Percentiles rank a stretch among this genome's conserved stretches.
phyloP scores from a whole-genome alignment of 2,888 invertebrate species.

The Heliconius aoede region DNA sequence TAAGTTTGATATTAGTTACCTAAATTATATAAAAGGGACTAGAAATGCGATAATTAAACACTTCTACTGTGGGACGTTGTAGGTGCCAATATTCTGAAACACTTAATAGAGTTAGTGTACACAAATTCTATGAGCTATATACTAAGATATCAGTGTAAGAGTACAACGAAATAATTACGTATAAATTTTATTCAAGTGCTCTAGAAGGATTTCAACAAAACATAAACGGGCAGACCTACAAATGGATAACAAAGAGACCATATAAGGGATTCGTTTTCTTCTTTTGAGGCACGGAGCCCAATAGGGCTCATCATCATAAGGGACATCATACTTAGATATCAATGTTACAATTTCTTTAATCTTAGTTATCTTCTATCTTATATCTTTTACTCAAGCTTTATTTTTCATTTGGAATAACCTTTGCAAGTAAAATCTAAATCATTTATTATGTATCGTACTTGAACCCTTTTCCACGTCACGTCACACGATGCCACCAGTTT shows the following conservation, averaged over 20 bases:
- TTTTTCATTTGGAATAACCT: background rate
- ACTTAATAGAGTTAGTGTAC: no score
- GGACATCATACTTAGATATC: no score
- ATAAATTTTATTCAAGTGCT: no score
- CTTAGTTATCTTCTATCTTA: no score
- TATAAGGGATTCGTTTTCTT: no score
- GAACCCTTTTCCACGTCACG: constrained; percentile 21
- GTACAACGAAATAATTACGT: background rate
- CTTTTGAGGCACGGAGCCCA: background rate
- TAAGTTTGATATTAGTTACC: constrained; percentile 1
- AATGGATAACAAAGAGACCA: no score
- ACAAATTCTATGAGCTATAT: no score
- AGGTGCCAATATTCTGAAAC: background rate
- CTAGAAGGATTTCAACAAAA: no score
- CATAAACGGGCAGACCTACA: no score
- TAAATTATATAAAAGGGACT: background rate
- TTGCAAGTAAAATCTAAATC: constrained; percentile 2
- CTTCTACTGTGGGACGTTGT: background rate
- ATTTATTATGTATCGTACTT: constrained; percentile 1
- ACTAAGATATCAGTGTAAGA: background rate
- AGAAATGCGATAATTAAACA: background rate
- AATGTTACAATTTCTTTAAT: background rate
- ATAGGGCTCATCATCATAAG: no score
- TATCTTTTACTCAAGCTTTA: background rate
- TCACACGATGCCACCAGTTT: background rate